Base-by-base conservation (phyloP, 2,113 vertebrate genomes). In the Oxyruncus cristatus region DNA sequence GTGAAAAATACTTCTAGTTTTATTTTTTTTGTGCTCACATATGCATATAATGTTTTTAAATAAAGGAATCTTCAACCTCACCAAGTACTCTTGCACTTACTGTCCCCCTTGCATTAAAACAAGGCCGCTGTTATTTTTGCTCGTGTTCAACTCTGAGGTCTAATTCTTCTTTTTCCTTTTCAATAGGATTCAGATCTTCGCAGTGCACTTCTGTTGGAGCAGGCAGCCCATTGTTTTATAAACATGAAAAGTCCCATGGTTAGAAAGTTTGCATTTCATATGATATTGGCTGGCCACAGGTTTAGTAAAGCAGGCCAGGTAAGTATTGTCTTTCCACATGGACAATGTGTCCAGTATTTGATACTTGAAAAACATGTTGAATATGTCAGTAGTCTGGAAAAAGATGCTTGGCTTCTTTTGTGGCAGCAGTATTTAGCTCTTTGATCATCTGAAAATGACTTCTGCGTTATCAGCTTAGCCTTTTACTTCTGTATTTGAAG, bases 251-350 rank as follows among this genome's bases (percentile, higher is more conserved):
- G 97, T 92, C 99, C 99, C 14, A 99, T 99, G 99, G 99, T 99
- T 97, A 98, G 99, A 85, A 99, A 99, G 96, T 99, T 99, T 52
- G 99, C 99, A 3, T 99, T 99, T 98, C 99, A 99, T 73, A 99
- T 99, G 99, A 99, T 99, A 96, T 14, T 99, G 93, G 99, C 99
- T 72, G 99, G 99, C 62, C 99, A 99, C 96, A 98, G 99, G 35
- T 99, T 99, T 97, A 99, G 99, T 98, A 99, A 99, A 98, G 99
- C 99, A 68, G 99, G 99, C 39, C 99, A 99, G 98, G 99, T 99
- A 92, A 97, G 98, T 81, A 6, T 50, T 77, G 22, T 22, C 20
- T 63, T 88, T 88, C 16, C 3, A 16, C 2, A 1, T 86, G 42
- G 49, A 76, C 82, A 74, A 53, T 66, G 66, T 8, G 14, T 14